phyloP scores from a whole-genome alignment of 2,113 vertebrate species.

The Eira barbara region DNA sequence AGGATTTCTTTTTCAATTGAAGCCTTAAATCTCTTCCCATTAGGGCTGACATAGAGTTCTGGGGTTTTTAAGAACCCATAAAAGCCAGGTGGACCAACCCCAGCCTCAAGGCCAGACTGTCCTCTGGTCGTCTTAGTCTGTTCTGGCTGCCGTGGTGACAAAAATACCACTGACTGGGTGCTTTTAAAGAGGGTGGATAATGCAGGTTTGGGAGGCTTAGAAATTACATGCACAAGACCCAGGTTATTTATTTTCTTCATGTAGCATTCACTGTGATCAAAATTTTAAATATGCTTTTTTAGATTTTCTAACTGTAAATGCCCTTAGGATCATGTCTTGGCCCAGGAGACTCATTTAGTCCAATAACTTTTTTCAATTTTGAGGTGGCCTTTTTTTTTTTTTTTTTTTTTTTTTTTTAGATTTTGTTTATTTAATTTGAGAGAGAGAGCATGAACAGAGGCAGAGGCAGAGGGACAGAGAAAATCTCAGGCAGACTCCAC shows the following conservation, averaged over 20 bases:
- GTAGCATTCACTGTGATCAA: not conserved
- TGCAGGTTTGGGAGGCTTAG: not conserved
- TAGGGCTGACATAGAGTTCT: not conserved
- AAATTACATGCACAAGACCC: not conserved
- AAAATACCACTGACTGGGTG: not conserved
- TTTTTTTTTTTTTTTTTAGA: not conserved
- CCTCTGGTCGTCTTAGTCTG: fast-evolving
- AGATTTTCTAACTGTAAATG: not conserved
- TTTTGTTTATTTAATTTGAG: not conserved
- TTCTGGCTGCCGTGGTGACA: not conserved
- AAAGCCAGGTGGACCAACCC: not conserved
- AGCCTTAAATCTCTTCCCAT: not conserved
- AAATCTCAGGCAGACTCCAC: not conserved
- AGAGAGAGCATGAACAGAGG: not conserved
- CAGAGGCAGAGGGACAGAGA: not conserved
- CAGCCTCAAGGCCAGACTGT: not conserved
- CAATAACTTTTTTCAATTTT: not conserved
- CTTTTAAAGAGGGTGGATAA: not conserved
- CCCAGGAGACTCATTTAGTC: not conserved
- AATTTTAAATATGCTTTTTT: not conserved
- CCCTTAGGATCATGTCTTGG: not conserved
- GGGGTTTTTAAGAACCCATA: not conserved
- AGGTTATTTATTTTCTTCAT: not conserved
- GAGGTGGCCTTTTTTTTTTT: not conserved
- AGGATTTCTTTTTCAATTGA: not conserved